These are phyloP conservation scores for Picathartes gymnocephalus DNA, from an alignment of 2,113 vertebrate genomes.

Conservation along the genomic window DNA sequence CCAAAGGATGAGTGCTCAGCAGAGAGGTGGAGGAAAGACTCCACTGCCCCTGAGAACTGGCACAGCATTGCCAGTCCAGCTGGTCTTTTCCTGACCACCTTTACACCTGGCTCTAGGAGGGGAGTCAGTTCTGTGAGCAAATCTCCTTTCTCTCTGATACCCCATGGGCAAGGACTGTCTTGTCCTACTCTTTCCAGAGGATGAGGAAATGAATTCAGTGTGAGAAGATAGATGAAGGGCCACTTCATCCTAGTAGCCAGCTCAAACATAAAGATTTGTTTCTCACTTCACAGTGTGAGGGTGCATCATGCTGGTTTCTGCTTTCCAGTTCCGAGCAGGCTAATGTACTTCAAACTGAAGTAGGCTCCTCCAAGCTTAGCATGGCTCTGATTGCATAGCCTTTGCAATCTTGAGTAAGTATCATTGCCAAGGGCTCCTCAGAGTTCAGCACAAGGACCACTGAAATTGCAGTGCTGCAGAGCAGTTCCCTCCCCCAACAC, in stretches of 20 bases:
- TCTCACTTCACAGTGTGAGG: background rate
- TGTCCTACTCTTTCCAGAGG: background rate
- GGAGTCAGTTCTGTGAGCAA: background rate
- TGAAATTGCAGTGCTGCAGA: accelerated
- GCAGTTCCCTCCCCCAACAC: background rate
- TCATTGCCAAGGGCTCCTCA: background rate
- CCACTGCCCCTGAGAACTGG: accelerated
- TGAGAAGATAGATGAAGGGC: background rate
- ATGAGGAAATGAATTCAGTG: background rate
- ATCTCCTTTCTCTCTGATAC: background rate
- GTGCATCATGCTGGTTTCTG: background rate
- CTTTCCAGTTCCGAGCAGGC: background rate
- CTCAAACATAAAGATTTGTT: background rate
- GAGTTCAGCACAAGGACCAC: background rate
- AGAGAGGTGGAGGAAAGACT: background rate
- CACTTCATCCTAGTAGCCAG: background rate
- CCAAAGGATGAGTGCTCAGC: background rate
- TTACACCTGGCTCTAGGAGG: background rate
- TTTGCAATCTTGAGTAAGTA: background rate
- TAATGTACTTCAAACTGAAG: background rate
- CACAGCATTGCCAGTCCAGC: background rate
- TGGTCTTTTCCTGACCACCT: background rate
- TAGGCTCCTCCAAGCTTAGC: background rate
- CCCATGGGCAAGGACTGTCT: background rate
- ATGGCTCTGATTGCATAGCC: background rate